Conservation (phyloP, 2,797 vertebrate species). For the Rhinella marina region DNA sequence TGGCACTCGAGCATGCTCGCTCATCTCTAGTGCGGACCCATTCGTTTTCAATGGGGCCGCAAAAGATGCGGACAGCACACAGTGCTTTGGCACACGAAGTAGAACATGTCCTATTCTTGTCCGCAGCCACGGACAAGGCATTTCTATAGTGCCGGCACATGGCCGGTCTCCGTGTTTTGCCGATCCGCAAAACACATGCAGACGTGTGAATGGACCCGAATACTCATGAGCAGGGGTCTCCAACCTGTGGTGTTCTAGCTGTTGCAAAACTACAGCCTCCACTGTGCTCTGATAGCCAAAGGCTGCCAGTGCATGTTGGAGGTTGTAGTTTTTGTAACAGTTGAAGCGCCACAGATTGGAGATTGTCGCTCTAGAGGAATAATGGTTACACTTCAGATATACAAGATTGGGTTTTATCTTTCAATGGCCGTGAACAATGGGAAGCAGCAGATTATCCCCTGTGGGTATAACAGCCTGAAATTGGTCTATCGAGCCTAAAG, state of each 20-base stretch:
- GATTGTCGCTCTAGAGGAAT: background rate
- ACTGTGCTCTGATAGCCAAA: background rate
- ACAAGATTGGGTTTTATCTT: background rate
- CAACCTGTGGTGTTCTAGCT: background rate
- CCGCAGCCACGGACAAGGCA: too few relatives aligned
- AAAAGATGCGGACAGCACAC: too few relatives aligned
- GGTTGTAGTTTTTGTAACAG: background rate
- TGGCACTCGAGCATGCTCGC: too few relatives aligned
- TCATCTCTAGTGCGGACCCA: too few relatives aligned
- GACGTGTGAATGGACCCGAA: too few relatives aligned
- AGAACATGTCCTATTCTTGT: too few relatives aligned
- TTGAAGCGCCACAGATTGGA: background rate
- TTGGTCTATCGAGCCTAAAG: background rate
- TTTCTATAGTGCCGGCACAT: too few relatives aligned
- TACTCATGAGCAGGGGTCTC: background rate
- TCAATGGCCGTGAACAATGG: background rate
- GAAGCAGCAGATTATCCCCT: slow-evolving; percentile 19
- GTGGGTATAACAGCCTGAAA: slow-evolving; percentile 11
- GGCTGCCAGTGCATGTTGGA: background rate
- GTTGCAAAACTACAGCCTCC: background rate
- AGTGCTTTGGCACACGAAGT: too few relatives aligned
- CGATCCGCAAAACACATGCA: too few relatives aligned
- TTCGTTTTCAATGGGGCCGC: too few relatives aligned
- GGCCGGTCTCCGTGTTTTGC: too few relatives aligned
- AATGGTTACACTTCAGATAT: background rate